phyloP scores from a whole-genome alignment of 2,888 invertebrate genomes.

The Xestoiulus laeticollis region DNA sequence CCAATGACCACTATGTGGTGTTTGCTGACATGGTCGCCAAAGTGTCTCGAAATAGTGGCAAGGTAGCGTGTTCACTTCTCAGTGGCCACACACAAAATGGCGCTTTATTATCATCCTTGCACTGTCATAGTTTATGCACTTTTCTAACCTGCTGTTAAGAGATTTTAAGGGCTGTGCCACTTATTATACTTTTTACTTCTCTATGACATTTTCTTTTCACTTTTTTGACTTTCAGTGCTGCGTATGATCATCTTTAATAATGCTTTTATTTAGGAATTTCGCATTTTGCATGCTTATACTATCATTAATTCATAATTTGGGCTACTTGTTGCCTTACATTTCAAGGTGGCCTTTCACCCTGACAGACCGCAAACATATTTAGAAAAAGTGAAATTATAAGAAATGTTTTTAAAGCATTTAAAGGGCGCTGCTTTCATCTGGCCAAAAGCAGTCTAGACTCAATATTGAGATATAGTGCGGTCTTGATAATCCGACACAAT shows the following conservation, averaged over 20 bases:
- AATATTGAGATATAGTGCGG: too few species aligned
- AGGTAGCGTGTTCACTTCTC: slow-evolving; percentile 61
- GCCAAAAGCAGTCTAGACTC: too few species aligned
- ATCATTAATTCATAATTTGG: background rate
- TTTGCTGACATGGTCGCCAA: slow-evolving; percentile 66
- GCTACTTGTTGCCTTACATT: background rate
- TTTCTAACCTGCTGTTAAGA: background rate
- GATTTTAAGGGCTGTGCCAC: background rate
- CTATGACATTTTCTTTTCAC: background rate
- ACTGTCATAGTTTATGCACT: background rate
- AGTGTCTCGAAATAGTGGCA: slow-evolving; percentile 65
- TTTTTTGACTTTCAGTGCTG: background rate
- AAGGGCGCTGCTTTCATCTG: too few species aligned
- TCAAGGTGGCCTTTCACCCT: background rate
- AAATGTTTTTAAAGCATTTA: too few species aligned
- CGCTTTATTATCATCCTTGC: slow-evolving; percentile 8
- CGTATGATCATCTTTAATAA: background rate
- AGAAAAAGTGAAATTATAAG: too few species aligned
- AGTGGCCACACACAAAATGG: background rate
- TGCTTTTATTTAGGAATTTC: background rate
- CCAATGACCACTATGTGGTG: slow-evolving; percentile 66
- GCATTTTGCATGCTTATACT: background rate
- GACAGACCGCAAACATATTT: background rate
- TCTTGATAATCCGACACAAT: too few species aligned
- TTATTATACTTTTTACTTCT: background rate